Base-by-base conservation (phyloP, 1,140 invertebrate genomes). In the Megathymus violae region DNA sequence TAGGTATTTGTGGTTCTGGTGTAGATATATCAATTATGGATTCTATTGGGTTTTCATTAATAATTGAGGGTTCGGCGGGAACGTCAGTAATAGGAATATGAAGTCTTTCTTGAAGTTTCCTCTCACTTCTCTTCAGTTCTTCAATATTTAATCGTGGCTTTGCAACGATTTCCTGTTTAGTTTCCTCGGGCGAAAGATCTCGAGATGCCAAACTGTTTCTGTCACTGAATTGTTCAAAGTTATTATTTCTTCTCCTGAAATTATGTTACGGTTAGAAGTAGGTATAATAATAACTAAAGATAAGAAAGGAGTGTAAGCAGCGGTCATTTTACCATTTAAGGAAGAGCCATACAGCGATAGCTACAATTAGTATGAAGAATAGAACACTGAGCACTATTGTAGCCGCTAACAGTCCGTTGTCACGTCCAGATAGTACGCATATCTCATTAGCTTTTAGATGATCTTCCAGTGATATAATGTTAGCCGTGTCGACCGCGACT, bases 81-180 rank as follows among this genome's bases (percentile, higher is more conserved):
- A 71, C 47, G 36, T 71, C 71, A 63, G 70, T 64, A 27, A 76
- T 61, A 15, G 82, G 75, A 13, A 73, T 63, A 15, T 83, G 67
- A 0, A 90, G 64, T 61, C 76, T 83, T 65, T 90, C 83, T 76
- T 90, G 85, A 17, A 90, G 71, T 61, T 79, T 77, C 46, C 70
- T 81, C 60, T 88, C 85, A 59, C 85, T 87, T 68, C 62, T 78
- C 50, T 78, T 86, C 13, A 89, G 31, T 27, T 87, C 82, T 40
- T 81, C 82, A 47, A 89, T 76, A 62, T 89, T 75, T 5, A 87
- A 40, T 61, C 81, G 78, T 4, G 84, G 73, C 63, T 77, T 76
- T n/a, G 52, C 5, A 14, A 52, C 16, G 14, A 16, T 54, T 54
- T 80, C 80, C 4, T 71, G 48, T 60, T 86, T 88, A 5, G 71